Evolutionary conservation across 2,797 vertebrate species (phyloP), one percentile per base, ranked within the genome.

Genomic region (Florisuga fusca): DNA sequence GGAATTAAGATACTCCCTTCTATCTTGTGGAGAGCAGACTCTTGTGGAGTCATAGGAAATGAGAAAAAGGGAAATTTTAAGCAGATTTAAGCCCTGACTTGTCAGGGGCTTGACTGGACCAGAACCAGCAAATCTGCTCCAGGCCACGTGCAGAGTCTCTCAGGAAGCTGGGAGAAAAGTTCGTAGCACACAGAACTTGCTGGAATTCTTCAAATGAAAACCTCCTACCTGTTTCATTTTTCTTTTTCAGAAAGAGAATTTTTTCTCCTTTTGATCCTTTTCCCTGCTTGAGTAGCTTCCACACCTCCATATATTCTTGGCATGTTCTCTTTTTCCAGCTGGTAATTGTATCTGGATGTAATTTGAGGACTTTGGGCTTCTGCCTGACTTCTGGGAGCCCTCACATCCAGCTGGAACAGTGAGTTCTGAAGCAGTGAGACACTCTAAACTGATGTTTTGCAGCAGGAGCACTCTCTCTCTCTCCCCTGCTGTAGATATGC

Each of bases 41-140:
- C 48, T 73, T 50, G 20, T 64, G 50, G 67, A 87, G 38, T 55
- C 38, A 34, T 15, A 87, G 59, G 41, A 93, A 94, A 91, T 62
- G 51, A 85, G 58, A 79, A 92, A 92, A 93, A 91, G 23, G 76
- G 69, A 91, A 91, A 92, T 25, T 91, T 92, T 81, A 69, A 83
- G 69, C 54, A 66, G 62, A 69, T 85, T 92, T 90, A 54, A 87
- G 33, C 58, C 58, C 62, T 87, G 62, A 45, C 66, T 92, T 5
- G 6, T 81, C 83, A 71, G 59, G 45, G 88, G 36, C 16, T 85
- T 81, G 68, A 62, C 62, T 69, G 76, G 69, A 75, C 31, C 25
- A 69, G 71, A 71, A 90, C 31, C 50, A 83, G 43, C 15, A 69
- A 67, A 53, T 78, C 31, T 87, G 55, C 51, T 75, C 62, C 53